Percentiles rank a stretch among this genome's conserved stretches.
These are phyloP conservation scores for Serripes groenlandicus DNA, from an alignment of 2,888 invertebrate genomes.

Conservation along the genomic window DNA sequence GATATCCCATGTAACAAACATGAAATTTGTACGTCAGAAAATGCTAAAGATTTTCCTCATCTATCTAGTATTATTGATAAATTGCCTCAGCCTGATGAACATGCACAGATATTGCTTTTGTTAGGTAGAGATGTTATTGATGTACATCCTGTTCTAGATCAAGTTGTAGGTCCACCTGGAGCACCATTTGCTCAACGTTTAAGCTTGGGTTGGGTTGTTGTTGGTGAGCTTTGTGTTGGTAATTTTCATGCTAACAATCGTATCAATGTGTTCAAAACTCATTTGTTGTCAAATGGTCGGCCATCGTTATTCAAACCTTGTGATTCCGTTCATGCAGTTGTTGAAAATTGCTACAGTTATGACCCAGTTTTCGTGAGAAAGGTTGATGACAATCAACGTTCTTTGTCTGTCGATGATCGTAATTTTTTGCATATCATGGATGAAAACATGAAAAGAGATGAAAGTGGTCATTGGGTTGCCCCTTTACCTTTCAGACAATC, in stretches of 20 bases:
- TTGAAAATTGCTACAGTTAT: neutral
- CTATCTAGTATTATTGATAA: conserved; percentile 17
- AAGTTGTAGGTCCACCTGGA: conserved; percentile 29
- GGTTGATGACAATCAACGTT: conserved; percentile 11
- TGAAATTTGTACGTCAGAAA: conserved; percentile 52
- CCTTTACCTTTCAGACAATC: conserved; percentile 43
- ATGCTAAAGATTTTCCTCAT: conserved; percentile 41
- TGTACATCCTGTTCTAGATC: conserved; percentile 53
- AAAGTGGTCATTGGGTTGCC: conserved; percentile 34
- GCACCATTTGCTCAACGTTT: conserved; percentile 43
- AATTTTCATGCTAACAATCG: conserved; percentile 34
- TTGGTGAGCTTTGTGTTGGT: conserved; percentile 62
- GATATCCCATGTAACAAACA: conserved; percentile 17
- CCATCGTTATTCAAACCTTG: conserved; percentile 29
- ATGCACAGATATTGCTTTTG: conserved; percentile 43
- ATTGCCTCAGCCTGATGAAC: conserved; percentile 25
- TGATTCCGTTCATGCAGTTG: neutral
- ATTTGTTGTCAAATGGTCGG: conserved; percentile 20
- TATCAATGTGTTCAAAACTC: conserved; percentile 39
- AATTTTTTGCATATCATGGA: conserved; percentile 35
- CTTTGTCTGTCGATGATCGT: conserved; percentile 31
- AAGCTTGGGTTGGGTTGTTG: conserved; percentile 42
- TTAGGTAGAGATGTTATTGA: conserved; percentile 45
- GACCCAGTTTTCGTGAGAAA: neutral
- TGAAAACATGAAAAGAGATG: conserved; percentile 8